A percentile compares a stretch with the other conserved stretches of the same genome.
These are phyloP conservation scores for Cephus pygmeus DNA, from an alignment of 2,888 invertebrate genomes.

Conservation along the genomic window DNA sequence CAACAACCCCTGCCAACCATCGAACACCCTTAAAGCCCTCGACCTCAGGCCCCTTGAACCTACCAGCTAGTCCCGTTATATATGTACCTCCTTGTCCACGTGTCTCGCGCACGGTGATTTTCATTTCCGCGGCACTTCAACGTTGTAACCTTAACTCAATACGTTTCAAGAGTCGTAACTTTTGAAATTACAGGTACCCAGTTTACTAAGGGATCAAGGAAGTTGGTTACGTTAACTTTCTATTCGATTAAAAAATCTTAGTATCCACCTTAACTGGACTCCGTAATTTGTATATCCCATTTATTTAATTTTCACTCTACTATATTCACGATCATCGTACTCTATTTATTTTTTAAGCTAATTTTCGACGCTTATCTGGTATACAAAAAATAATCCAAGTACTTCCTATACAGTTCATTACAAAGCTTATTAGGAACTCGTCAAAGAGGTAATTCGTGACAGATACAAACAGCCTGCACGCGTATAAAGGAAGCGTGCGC, in stretches of 20 bases:
- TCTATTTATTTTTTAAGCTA: background rate
- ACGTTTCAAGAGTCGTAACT: conserved; percentile 18
- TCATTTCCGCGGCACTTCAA: conserved; percentile 62
- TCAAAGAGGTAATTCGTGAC: background rate
- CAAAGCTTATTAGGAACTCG: background rate
- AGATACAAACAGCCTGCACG: background rate
- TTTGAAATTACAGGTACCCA: background rate
- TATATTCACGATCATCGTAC: background rate
- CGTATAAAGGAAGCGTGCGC: background rate
- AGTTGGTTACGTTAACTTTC: background rate
- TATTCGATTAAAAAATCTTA: background rate
- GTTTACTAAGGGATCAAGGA: background rate
- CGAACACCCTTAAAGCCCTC: conserved; percentile 22
- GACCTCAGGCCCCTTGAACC: conserved; percentile 21
- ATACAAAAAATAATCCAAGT: background rate
- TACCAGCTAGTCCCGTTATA: conserved; percentile 11
- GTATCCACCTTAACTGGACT: background rate
- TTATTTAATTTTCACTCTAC: background rate
- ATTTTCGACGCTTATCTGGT: background rate
- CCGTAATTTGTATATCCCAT: background rate
- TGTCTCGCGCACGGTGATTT: conserved; percentile 63
- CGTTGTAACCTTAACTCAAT: conserved; percentile 9
- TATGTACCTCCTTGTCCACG: conserved; percentile 56
- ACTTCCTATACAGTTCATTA: background rate
- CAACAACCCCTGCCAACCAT: conserved; percentile 37